Conservation (phyloP, 2,888 invertebrate genomes). For the Copidosoma aretas region DNA sequence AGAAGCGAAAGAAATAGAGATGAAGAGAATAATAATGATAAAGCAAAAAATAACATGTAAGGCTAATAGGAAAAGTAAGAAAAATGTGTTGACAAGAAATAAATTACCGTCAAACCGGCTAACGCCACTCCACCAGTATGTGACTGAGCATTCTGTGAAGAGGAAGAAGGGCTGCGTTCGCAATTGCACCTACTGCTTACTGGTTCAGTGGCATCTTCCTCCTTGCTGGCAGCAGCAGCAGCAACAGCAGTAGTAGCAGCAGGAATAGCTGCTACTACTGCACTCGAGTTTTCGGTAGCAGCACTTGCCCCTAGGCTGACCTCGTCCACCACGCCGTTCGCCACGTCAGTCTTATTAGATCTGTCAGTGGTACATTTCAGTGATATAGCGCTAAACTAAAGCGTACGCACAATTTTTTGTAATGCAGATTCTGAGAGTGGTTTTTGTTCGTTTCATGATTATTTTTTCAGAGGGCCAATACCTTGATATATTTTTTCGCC, state of each 20-base stretch:
- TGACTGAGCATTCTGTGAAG: constrained; percentile 52
- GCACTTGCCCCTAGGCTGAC: constrained; percentile 50
- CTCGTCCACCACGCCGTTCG: constrained; percentile 54
- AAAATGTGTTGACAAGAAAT: neutral
- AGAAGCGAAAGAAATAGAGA: constrained; percentile 8
- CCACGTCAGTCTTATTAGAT: constrained; percentile 73
- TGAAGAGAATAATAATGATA: neutral
- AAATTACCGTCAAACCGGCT: constrained; percentile 58
- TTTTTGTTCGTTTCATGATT: no score
- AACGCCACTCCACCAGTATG: constrained; percentile 55
- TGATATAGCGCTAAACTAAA: constrained; percentile 52
- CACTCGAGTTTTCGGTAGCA: constrained; percentile 6
- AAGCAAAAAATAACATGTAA: neutral
- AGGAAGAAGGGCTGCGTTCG: constrained; percentile 43
- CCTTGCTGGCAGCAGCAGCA: neutral
- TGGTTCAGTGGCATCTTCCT: constrained; percentile 54
- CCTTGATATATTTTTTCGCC: constrained; percentile 16
- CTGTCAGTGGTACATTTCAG: constrained; percentile 70
- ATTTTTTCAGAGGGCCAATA: constrained; percentile 32
- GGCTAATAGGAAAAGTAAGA: neutral
- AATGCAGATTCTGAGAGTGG: constrained; percentile 4
- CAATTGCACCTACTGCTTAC: constrained; percentile 58
- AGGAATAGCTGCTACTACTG: no score
- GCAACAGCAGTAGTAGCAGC: no score
- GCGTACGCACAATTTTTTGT: constrained; percentile 26